Base-by-base conservation (phyloP, 1,140 invertebrate genomes). In the Platyura marginata region DNA sequence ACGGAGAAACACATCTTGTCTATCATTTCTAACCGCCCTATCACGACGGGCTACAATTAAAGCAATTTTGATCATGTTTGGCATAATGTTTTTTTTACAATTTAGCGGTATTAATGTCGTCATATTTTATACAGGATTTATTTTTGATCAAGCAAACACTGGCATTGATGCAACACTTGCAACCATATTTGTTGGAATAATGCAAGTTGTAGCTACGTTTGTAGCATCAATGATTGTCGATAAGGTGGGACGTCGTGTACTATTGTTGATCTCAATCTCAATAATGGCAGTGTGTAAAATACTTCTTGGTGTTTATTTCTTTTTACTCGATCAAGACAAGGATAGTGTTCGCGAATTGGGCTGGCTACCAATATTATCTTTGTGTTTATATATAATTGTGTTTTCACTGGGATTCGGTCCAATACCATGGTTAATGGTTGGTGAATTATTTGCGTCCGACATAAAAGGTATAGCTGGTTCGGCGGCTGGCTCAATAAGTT, bases 61-160 rank as follows among this genome's bases (percentile, higher is more conserved):
- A 57, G 79, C 76, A 8, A 54, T 89, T 9, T 43, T 76, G 4
- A 81, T 92, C 23, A 75, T 72, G 34, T 70, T 83, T 46, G 74
- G 75, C 13, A 63, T 91, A 1, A 87, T 91, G 81, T 63, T 84
- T 40, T 80, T 90, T 56, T 86, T 91, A 54, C 87, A 91, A 56
- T 62, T 90, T 21, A 78, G 76, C 42, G 84, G 87, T 32, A 82
- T 91, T 16, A 90, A 90, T 49, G 81, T 79, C 1, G 79, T 91
- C 18, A 77, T 87, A 44, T 89, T 89, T 56, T 89, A 88, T 50
- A 69, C 79, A 0, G 69, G 70, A 0, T 51, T 62, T 0, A 89
- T 93, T 44, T 89, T 92, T 49, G 35, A 67, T 36, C 65, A 59
- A n/a, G 68, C 79, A 6, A 68, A 74, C 37, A 71, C 65, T 15